Base-by-base conservation (phyloP, 1,140 invertebrate species). In the Oncopodura yosiiana region DNA sequence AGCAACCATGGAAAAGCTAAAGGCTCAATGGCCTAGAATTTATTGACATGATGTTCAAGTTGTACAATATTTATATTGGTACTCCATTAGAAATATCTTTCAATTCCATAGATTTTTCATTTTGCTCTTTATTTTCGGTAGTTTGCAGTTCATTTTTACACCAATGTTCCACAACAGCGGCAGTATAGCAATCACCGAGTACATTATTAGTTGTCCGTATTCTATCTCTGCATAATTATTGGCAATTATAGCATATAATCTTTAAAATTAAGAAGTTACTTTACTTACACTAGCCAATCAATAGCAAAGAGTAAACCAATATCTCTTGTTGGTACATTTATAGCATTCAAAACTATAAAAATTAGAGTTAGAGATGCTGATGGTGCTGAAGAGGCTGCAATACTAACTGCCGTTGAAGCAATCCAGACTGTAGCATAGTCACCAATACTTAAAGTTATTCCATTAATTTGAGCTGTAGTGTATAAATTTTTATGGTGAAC, bases 231-330 rank as follows among this genome's bases (percentile, higher is more conserved):
- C 1, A 69, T 69, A 36, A 62, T 23, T 37, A 37, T 29, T 16
- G n/a, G 21, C 4, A 21, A 48, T 48, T 24, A 19, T 48, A 53
- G 19, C 38, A 30, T 29, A 18, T 11, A 32, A 18, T 9, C 32
- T 30, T 34, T 23, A 32, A n/a, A 12, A 24, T 44, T 21, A 49
- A n/a, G n/a, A n/a, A n/a, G n/a, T n/a, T n/a, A n/a, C n/a, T n/a
- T n/a, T n/a, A 83, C 86, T 86, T 73, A 92, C 87, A 91, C 81
- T 68, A 92, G 82, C 87, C 88, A 93, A 67, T 93, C 89, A 34
- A 91, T 79, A 46, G 87, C 84, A 69, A 90, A 91, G 4, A 92
- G 72, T 4, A 93, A 70, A 1, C 84, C 86, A 1, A 91, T 84
- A 66, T 90, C 84, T 66, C 86, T 78, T 1, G 80, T 75, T 0